Evolutionary conservation across 2,113 vertebrate species (phyloP).

Genomic region (Mus pahari): DNA sequence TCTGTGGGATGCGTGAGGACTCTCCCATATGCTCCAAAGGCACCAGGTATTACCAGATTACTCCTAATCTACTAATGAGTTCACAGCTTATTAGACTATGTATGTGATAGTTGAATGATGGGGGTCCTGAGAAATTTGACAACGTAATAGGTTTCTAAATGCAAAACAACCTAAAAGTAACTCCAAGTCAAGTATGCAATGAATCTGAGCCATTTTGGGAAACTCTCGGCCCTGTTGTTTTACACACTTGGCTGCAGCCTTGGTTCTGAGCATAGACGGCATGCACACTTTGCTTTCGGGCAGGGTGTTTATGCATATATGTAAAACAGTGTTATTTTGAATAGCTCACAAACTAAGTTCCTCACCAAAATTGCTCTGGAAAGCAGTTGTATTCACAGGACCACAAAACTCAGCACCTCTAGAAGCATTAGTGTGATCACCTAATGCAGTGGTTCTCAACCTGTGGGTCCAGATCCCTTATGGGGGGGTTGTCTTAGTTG

Average conservation of each 20-base stretch:
- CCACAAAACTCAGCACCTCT: not conserved
- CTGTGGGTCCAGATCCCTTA: not conserved
- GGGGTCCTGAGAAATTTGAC: not conserved
- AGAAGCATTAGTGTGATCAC: not conserved
- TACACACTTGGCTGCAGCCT: not conserved
- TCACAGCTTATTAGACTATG: not conserved
- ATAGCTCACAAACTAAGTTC: not conserved
- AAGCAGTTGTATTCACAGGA: not conserved
- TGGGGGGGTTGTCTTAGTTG: too few relatives aligned
- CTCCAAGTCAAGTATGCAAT: not conserved
- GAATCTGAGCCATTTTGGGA: too few relatives aligned
- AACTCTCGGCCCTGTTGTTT: not conserved
- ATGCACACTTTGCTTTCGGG: not conserved
- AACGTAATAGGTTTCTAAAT: not conserved
- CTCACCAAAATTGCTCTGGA: not conserved
- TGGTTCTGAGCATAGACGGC: not conserved
- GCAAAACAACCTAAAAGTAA: not conserved
- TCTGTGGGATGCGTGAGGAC: not conserved
- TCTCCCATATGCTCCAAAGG: not conserved
- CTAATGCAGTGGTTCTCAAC: not conserved
- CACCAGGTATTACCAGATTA: not conserved
- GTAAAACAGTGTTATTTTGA: not conserved
- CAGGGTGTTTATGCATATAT: not conserved
- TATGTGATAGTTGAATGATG: not conserved
- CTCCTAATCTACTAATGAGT: not conserved